Conservation (phyloP, 2,797 vertebrate species). For the Sebastiscus albofasciatus region DNA sequence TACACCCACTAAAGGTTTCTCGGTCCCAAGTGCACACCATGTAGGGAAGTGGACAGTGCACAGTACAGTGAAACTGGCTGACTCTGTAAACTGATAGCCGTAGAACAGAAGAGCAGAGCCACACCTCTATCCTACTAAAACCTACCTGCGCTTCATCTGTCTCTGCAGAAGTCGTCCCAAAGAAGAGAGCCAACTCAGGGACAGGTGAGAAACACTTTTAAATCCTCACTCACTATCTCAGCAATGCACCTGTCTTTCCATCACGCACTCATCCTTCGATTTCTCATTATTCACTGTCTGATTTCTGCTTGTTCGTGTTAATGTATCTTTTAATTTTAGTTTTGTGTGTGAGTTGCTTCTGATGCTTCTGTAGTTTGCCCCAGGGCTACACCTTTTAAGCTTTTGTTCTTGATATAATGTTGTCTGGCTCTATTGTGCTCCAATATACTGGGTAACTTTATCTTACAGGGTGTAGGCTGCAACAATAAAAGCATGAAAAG, state of each 20-base stretch:
- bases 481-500: conserved; percentile 23
- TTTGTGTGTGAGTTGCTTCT: neutral
- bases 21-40: conserved; percentile 49
- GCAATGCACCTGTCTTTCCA: neutral
- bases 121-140: conserved; percentile 54
- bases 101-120: conserved; percentile 37
- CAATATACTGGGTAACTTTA: neutral
- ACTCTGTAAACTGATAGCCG: conserved; percentile 51
- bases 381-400: neutral
- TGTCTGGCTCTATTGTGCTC: conserved; percentile 11
- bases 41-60: conserved; percentile 55
- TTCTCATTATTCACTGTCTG: neutral
- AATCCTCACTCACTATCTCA: neutral
- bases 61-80: conserved; percentile 25
- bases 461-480: conserved; percentile 15
- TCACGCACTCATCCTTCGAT: neutral
- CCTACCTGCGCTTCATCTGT: conserved; percentile 54
- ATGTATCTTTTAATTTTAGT: neutral
- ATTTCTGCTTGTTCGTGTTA: neutral
- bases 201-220: conserved; percentile 67
- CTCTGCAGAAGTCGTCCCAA: conserved; percentile 77
- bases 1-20: conserved; percentile 23
- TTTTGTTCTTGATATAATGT: conserved; percentile 34
- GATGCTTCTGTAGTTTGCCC: conserved; percentile 1
- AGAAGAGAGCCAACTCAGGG: conserved; percentile 78